Base-by-base conservation (phyloP, 2,888 invertebrate species). In the Sepiola atlantica region DNA sequence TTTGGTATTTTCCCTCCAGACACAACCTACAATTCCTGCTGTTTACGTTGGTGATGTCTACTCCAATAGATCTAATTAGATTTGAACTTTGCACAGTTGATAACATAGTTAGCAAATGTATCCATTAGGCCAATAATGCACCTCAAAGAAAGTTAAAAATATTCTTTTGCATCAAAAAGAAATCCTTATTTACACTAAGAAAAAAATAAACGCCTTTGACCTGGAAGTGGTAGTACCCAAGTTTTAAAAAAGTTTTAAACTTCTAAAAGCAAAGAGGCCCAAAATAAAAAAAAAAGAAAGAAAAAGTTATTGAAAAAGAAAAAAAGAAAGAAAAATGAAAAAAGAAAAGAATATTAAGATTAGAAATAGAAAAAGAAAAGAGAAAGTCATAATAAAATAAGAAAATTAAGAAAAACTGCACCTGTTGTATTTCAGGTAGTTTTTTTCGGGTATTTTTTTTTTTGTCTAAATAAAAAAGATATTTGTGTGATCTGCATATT, bases 401-500 rank as follows among this genome's bases (percentile, higher is more conserved):
- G 14, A 77, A 77, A 28, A n/a, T 12, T 77, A 32, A 77, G 16
- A 77, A 77, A 77, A 16, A 18, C 77, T 77, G 77, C 32, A 77
- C n/a, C 77, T 77, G 77, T 77, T 77, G 77, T 77, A n/a, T 77
- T 77, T 77, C 77, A 77, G n/a, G 21, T 61, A 61, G 24, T 28
- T 61, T 61, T 61, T 28, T 61, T 28, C 28, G 1, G 24, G 24
- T 28, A 24, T 12, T 61, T 24, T 61, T 24, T 77, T 77, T 77
- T 8, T 77, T 10, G n/a, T 77, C 16, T n/a, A 77, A 16, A 77
- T 77, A 45, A 45, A 45, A 8, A 45, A 45, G 8, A n/a, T 77
- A 14, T 77, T 77, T 77, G 77, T 24, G 92, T 92, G 92, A 92
- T 92, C 92, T 92, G 55, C 92, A 45, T 92, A 92, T 92, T 92